Conservation (phyloP, 2,888 invertebrate genomes). For the Plusia festucae region DNA sequence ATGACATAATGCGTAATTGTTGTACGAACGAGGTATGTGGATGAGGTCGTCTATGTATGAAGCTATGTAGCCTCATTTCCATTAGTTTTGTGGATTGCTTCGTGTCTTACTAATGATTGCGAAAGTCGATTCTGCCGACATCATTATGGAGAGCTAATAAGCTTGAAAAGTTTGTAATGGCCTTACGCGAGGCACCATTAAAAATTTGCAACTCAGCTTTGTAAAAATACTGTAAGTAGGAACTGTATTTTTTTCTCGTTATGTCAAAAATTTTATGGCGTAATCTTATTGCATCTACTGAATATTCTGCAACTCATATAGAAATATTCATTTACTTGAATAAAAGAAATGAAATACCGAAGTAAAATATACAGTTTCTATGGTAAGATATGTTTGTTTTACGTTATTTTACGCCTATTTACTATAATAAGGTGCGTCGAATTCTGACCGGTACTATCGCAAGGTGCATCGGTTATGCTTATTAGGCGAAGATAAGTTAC, state of each 20-base stretch:
- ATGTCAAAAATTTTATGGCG: background rate
- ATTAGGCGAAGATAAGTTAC: slow-evolving; percentile 24
- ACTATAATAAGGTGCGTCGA: slow-evolving; percentile 23
- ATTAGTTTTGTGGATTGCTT: slow-evolving; percentile 35
- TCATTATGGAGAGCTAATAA: slow-evolving; percentile 3
- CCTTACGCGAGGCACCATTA: background rate
- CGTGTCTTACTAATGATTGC: slow-evolving; percentile 25
- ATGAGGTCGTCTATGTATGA: slow-evolving; percentile 30
- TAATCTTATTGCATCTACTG: background rate
- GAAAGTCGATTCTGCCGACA: slow-evolving; percentile 21
- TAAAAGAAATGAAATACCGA: background rate
- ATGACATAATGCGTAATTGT: slow-evolving; percentile 41
- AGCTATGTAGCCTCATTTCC: slow-evolving; percentile 44
- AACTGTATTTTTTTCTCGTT: background rate
- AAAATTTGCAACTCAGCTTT: slow-evolving; percentile 1
- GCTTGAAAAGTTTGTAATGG: slow-evolving; percentile 3
- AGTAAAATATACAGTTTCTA: background rate
- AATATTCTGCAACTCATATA: background rate
- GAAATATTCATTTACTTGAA: background rate
- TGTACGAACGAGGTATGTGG: slow-evolving; percentile 18
- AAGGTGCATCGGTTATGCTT: slow-evolving; percentile 40
- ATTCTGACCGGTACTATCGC: slow-evolving; percentile 26
- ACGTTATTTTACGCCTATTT: slow-evolving; percentile 20
- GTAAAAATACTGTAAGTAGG: background rate
- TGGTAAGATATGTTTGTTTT: background rate